phyloP scores from a whole-genome alignment of 2,113 vertebrate genomes.

The Mustelus asterias region DNA sequence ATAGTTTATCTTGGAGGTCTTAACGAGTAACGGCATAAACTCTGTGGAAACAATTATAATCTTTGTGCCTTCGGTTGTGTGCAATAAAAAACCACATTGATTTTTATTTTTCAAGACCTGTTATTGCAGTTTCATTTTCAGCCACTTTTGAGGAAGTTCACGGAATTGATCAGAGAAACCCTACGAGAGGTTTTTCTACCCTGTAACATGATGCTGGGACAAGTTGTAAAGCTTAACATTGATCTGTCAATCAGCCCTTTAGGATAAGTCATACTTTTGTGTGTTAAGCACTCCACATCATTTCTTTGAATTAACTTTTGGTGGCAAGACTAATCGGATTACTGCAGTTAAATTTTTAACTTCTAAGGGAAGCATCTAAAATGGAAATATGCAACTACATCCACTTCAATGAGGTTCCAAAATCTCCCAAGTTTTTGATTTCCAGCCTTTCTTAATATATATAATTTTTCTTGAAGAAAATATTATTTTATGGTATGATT shows the following conservation, averaged over 20 bases:
- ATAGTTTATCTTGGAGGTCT: conserved; percentile 57
- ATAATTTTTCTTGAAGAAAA: no score
- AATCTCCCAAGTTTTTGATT: background rate
- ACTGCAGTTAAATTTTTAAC: background rate
- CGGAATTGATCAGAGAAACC: no score
- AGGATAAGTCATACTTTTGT: background rate
- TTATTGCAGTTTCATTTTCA: background rate
- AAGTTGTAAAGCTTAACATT: background rate
- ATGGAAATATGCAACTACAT: background rate
- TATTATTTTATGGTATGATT: no score
- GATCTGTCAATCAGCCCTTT: background rate
- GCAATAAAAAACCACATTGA: background rate
- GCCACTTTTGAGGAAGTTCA: background rate
- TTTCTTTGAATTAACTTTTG: background rate
- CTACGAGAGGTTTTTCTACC: background rate
- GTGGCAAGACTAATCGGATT: background rate
- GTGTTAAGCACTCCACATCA: background rate
- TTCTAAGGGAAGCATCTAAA: background rate
- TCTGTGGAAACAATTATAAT: background rate
- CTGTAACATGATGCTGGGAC: background rate
- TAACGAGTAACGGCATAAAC: conserved; percentile 45
- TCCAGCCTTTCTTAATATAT: background rate
- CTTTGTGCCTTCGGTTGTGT: background rate
- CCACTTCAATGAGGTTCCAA: background rate
- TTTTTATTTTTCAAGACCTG: background rate